Conservation (phyloP, 2,113 vertebrate species). For the Oreochromis niloticus region DNA sequence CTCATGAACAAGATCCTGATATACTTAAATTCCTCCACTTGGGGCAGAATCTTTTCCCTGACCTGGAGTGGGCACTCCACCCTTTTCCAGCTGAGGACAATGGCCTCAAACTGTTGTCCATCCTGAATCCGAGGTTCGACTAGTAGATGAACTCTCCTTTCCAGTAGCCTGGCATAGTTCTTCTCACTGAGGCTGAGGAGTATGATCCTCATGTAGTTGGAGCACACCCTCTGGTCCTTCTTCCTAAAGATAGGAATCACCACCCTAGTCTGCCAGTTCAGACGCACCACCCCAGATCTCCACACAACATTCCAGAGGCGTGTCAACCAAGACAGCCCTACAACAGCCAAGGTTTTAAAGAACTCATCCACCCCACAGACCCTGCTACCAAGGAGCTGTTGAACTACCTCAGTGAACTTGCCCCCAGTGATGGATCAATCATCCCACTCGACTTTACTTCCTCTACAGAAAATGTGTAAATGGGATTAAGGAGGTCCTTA, state of each 20-base stretch:
- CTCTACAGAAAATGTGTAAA: background rate
- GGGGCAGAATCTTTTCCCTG: background rate
- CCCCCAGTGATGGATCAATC: background rate
- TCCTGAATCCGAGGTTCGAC: background rate
- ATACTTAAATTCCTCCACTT: background rate
- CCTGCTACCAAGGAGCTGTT: background rate
- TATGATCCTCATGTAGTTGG: background rate
- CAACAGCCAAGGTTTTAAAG: background rate
- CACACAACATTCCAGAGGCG: rapidly evolving
- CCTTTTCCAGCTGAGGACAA: background rate
- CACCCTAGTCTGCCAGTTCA: background rate
- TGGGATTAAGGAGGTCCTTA: background rate
- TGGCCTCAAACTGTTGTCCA: background rate
- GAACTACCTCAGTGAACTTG: background rate
- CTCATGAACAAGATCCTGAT: rapidly evolving
- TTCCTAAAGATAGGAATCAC: background rate
- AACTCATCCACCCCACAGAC: background rate
- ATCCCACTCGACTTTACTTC: rapidly evolving
- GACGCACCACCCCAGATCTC: background rate
- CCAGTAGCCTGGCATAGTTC: background rate
- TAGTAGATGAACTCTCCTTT: background rate
- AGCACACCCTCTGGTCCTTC: background rate
- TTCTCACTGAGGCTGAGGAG: background rate
- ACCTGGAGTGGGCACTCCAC: background rate
- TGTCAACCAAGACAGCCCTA: background rate